Conservation (phyloP, 1,140 invertebrate genomes). For the Hyposmocoma kahamanoa region DNA sequence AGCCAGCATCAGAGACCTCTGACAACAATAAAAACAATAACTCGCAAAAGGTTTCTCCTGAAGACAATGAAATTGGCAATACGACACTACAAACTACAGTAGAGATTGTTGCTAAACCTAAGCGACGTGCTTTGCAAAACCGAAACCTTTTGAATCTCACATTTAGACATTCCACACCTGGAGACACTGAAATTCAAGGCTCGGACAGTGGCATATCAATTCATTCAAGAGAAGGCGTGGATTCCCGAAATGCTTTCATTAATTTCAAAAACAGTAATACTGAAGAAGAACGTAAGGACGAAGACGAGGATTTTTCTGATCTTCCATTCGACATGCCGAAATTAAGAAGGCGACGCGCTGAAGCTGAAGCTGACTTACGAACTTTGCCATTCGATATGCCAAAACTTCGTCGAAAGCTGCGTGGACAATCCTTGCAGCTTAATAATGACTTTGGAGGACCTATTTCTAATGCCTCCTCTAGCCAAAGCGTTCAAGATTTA, state of each 20-base stretch:
- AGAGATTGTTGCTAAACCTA: constrained; percentile 72
- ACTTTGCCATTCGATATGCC: constrained; percentile 93
- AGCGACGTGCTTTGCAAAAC: constrained; percentile 81
- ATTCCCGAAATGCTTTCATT: constrained; percentile 76
- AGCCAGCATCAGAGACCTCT: constrained; percentile 85
- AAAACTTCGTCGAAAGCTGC: constrained; percentile 83
- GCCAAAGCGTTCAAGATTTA: constrained; percentile 82
- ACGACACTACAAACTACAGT: constrained; percentile 59
- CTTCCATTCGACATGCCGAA: constrained; percentile 95
- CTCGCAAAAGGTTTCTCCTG: constrained; percentile 81
- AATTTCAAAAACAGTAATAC: constrained; percentile 75
- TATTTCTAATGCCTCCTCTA: constrained; percentile 85
- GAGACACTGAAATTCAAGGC: constrained; percentile 84
- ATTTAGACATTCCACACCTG: constrained; percentile 76
- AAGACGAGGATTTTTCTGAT: constrained; percentile 78
- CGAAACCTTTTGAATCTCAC: constrained; percentile 84
- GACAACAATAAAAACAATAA: constrained; percentile 86
- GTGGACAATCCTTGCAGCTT: constrained; percentile 67
- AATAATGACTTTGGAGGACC: constrained; percentile 74
- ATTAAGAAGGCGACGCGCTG: constrained; percentile 80
- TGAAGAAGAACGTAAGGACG: constrained; percentile 56
- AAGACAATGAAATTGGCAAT: constrained; percentile 71
- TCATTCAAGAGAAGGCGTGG: constrained; percentile 84
- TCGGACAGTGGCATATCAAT: constrained; percentile 91
- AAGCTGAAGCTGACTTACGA: constrained; percentile 81